Percentiles rank a stretch among this genome's conserved stretches.
Evolutionary conservation across 2,888 invertebrate genomes (phyloP).

Genomic region (Eupithecia inturbata): DNA sequence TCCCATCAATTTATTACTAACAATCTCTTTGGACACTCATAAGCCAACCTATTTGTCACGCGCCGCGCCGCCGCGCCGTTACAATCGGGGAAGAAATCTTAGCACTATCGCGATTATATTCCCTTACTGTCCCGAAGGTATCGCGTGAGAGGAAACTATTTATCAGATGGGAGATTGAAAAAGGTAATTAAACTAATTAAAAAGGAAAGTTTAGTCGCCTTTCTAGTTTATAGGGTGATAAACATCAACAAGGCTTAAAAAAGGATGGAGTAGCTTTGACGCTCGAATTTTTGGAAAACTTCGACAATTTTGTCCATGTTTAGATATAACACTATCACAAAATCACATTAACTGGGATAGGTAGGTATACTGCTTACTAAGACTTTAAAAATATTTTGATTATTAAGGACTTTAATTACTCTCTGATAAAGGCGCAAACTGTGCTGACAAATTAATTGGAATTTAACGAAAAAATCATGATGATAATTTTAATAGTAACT

Average conservation of each 20-base stretch:
- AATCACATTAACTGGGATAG: too few relatives aligned
- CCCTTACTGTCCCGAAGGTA: constrained; percentile 33
- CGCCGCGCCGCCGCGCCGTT: constrained; percentile 34
- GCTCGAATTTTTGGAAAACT: background rate
- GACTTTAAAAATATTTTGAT: too few relatives aligned
- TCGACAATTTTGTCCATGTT: background rate
- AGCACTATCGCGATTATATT: constrained; percentile 38
- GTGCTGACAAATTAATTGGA: too few relatives aligned
- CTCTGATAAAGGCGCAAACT: too few relatives aligned
- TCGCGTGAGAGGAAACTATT: constrained; percentile 38
- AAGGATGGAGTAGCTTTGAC: background rate
- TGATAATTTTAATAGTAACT: too few relatives aligned
- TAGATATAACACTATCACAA: too few relatives aligned
- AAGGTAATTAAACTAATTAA: constrained; percentile 9
- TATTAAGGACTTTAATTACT: too few relatives aligned
- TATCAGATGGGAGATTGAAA: background rate
- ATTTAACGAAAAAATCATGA: background rate
- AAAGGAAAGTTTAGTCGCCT: background rate
- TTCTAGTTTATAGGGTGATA: background rate
- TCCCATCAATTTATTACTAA: constrained; percentile 6
- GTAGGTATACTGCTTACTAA: too few relatives aligned
- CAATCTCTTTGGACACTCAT: constrained; percentile 33
- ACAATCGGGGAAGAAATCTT: constrained; percentile 36
- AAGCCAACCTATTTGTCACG: constrained; percentile 37
- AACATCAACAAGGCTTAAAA: background rate